Evolutionary conservation across 2,113 vertebrate species (phyloP), one percentile per base, ranked within the genome.

Genomic region (Fregetta grallaria): DNA sequence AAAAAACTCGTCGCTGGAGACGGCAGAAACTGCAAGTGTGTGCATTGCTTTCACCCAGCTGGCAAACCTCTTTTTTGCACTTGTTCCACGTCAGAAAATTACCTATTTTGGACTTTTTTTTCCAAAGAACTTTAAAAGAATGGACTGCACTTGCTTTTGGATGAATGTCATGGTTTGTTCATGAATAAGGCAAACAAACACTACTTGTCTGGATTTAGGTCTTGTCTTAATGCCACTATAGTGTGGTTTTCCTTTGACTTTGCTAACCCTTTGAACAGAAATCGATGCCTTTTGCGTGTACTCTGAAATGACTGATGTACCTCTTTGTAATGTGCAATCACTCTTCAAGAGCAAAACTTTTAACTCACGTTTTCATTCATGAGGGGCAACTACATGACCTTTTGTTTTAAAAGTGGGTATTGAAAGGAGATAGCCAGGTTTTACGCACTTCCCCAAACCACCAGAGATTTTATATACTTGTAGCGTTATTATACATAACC

Each of bases 271-370:
- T 11, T 34, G 83, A 66, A 53, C 65, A 47, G 67, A 38, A 55
- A 56, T 45, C 1, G 11, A 30, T 70, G 93, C 88, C 87, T 86
- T 96, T 34, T 78, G 91, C 84, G 14, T 92, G 95, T 78, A 77
- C 68, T 68, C 91, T 70, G 52, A 38, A 76, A 29, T 75, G 74
- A 91, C 50, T 26, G 70, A 77, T 19, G 92, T 86, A 77, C 92
- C 94, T 97, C 92, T 88, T 38, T 67, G 44, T 86, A 74, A 36
- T 45, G 97, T 98, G 98, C 98, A 97, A 95, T 97, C 92, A 81
- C 86, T 96, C 88, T 90, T 95, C 91, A 75, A 75, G 96, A 97
- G 91, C 94, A 86, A 85, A 96, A 67, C n/a, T 79, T 49, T 88
- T 40, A 93, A 92, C 75, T 70, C 21, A 68, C 8, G 6, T 62